Evolutionary conservation across 2,113 vertebrate genomes (phyloP), one percentile per base, ranked within the genome.

Genomic region (Perccottus glenii): DNA sequence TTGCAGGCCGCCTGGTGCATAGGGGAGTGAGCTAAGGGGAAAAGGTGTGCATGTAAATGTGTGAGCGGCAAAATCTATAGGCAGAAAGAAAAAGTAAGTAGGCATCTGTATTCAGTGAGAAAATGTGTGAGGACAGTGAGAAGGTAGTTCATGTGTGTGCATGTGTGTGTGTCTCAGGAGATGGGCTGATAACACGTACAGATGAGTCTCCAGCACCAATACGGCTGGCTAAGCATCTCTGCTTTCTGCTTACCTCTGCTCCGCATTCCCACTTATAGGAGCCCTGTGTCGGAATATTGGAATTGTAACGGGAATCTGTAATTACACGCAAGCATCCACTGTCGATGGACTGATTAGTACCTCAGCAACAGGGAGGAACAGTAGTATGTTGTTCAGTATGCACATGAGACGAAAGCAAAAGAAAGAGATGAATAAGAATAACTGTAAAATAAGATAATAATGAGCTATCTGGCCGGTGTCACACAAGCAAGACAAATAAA

Each of bases 221-320:
- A 85, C 60, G 80, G 89, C 89, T 91, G 85, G 88, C 90, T 92
- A 93, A 93, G 92, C 92, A 89, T 78, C 83, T 91, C 85, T 87
- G 80, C 60, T 90, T 92, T 92, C 87, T 92, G 92, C 91, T 93
- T 91, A 92, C 87, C 85, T 86, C 48, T 75, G 88, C 88, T 87
- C 60, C 63, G 80, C 49, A 59, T 73, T 77, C 78, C 73, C 27
- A n/a, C 73, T 76, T 78, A 77, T 70, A 69, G 63, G 78, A 79
- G 72, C 42, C 47, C 69, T 64, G 72, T 38, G 77, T 79, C 59
- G 58, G 68, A 78, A 88, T 82, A 83, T 86, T 76, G 73, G 82
- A 76, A 81, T 85, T 77, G 88, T 73, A 89, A 87, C 77, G 55
- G 78, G 75, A 86, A 86, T 81, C 70, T 55, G 89, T 90, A 90